phyloP scores from a whole-genome alignment of 2,113 vertebrate species.

The Melozone crissalis region DNA sequence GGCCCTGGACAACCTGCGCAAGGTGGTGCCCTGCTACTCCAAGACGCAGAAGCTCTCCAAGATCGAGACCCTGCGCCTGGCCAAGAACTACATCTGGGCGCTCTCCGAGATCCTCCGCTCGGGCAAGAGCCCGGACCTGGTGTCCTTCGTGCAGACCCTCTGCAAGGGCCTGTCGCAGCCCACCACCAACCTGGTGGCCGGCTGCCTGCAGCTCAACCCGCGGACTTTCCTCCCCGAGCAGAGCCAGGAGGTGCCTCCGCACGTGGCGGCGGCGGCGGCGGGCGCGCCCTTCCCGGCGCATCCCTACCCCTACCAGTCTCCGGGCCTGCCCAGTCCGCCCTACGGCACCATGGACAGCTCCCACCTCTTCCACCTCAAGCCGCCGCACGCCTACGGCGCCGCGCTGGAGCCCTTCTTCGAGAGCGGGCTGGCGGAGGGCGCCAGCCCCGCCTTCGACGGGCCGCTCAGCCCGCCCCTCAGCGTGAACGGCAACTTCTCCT shows the following conservation, averaged over 20 bases:
- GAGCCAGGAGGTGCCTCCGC: slow-evolving; percentile 86
- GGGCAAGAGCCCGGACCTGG: slow-evolving; percentile 93
- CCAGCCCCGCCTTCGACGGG: slow-evolving; percentile 89
- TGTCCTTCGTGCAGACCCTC: slow-evolving; percentile 95
- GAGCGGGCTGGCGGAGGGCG: slow-evolving; percentile 86
- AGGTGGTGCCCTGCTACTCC: slow-evolving; percentile 98
- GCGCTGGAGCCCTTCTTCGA: slow-evolving; percentile 94
- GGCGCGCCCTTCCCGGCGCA: slow-evolving; percentile 82
- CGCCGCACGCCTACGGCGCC: slow-evolving; percentile 76
- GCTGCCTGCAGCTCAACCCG: slow-evolving; percentile 95
- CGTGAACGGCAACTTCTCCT: slow-evolving; percentile 98
- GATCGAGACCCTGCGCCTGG: slow-evolving; percentile 95
- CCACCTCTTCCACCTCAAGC: slow-evolving; percentile 93
- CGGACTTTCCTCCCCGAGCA: slow-evolving; percentile 96
- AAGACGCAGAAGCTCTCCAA: slow-evolving; percentile 99
- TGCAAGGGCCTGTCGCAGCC: slow-evolving; percentile 98
- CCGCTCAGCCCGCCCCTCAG: slow-evolving; percentile 96
- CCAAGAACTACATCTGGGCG: slow-evolving; percentile 99
- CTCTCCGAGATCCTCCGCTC: slow-evolving; percentile 94
- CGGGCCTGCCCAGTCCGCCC: slow-evolving; percentile 94
- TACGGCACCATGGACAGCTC: slow-evolving; percentile 97
- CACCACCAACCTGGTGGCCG: slow-evolving; percentile 95
- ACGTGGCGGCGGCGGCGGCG: slow-evolving; percentile 71
- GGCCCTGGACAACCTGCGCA: slow-evolving; percentile 94
- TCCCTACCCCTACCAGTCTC: slow-evolving; percentile 90